Conservation (phyloP, 1,140 invertebrate species). For the Macrobrachium rosenbergii region DNA sequence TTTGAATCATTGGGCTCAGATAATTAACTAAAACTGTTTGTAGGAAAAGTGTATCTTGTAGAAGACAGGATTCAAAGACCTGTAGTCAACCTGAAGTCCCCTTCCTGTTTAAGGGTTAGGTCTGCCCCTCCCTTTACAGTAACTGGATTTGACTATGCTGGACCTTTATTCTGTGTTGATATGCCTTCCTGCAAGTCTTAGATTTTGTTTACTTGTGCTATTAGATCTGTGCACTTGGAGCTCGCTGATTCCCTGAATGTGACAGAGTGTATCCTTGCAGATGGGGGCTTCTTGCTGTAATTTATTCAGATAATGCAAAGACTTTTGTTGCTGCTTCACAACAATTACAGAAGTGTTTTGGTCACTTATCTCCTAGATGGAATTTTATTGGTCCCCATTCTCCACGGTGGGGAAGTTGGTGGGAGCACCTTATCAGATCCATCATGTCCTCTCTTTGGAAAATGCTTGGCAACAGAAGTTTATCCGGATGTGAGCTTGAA, state of each 20-base stretch:
- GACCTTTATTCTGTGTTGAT: conserved; percentile 32
- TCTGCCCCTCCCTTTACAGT: conserved; percentile 31
- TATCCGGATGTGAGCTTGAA: conserved; percentile 27
- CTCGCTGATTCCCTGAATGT: conserved; percentile 16
- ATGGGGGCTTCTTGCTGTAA: not conserved
- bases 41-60: not conserved
- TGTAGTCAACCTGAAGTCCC: conserved; percentile 19
- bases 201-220: conserved; percentile 42
- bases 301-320: conserved; percentile 34
- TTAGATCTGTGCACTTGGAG: conserved; percentile 32
- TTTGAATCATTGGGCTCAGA: conserved; percentile 29
- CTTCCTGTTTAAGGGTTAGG: conserved; percentile 21
- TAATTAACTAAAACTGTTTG: conserved; percentile 16
- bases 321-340: conserved; percentile 8
- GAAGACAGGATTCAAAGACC: conserved; percentile 2
- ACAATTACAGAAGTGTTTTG: conserved; percentile 8
- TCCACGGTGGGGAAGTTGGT: conserved; percentile 61
- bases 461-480: conserved; percentile 19
- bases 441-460: conserved; percentile 47
- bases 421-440: conserved; percentile 44
- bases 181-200: conserved; percentile 1
- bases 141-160: conserved; percentile 35
- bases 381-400: conserved; percentile 51
- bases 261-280: conserved; percentile 40
- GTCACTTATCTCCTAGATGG: conserved; percentile 31